Evolutionary conservation across 2,113 vertebrate species (phyloP), one percentile per base, ranked within the genome.

Genomic region (Spermophilus dauricus): DNA sequence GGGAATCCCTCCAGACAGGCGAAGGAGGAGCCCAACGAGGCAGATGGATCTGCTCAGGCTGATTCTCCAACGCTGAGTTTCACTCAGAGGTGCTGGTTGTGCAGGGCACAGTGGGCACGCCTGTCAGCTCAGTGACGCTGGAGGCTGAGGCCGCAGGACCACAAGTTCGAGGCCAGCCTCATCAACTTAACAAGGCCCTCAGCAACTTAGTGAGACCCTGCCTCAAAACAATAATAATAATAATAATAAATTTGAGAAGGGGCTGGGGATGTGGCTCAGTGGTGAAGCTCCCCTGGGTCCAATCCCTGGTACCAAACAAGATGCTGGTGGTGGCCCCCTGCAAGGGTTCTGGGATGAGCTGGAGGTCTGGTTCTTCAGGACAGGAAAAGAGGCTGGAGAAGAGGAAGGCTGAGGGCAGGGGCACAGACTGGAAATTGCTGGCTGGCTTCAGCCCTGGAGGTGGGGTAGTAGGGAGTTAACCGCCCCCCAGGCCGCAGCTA

Each of bases 281-380:
- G 56, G 56, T 56, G 1, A 56, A 6, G 18, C 17, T 5, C 56
- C 56, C 56, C 56, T 56, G 53, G 53, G 53, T 56, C 16, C 53
- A 56, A 17, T 56, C 53, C 53, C 14, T 56, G 53, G 53, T 56
- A 56, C 53, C 4, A 56, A 56, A 56, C 3, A 56, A 56, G 53
- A 10, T 56, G 26, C 61, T 8, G 1, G 28, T 11, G 6, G 12
- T 5, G 1, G 3, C 22, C 8, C 32, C 26, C 34, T 4, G 0
- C 0, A 1, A 63, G 32, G 17, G 37, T 80, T 84, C 84, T 16
- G 4, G 39, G 48, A n/a, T 30, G 28, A 76, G 87, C 70, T 65
- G 28, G 28, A 48, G 14, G 8, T 56, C 22, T 77, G 53, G 26
- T 34, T 88, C 48, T 92, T 67, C 32, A 72, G 48, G 82, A 87